Conservation (phyloP, 2,797 vertebrate species). For the Spinibarbus caldwelli region DNA sequence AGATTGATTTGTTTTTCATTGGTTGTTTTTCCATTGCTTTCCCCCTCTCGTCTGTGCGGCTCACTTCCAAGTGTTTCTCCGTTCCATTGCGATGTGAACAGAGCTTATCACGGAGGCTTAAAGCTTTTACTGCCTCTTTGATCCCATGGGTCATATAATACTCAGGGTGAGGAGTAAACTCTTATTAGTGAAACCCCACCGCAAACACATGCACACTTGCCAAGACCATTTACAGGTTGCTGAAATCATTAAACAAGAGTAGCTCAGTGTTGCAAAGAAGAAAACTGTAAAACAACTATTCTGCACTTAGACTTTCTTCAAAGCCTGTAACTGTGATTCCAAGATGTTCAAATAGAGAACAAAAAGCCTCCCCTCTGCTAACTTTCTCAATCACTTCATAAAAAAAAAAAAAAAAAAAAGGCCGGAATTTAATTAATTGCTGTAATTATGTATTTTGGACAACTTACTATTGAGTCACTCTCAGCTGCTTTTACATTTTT, state of each 20-base stretch:
- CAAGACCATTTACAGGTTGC: constrained; percentile 28
- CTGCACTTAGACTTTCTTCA: not conserved
- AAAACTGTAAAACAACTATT: not conserved
- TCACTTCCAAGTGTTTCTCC: constrained; percentile 33
- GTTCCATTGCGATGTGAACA: constrained; percentile 35
- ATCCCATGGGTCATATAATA: constrained; percentile 32
- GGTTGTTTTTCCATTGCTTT: constrained; percentile 43
- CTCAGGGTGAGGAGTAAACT: constrained; percentile 34
- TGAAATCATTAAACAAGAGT: constrained; percentile 29
- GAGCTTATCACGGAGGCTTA: constrained; percentile 4
- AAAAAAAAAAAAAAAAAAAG: constrained; percentile 53
- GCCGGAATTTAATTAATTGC: constrained; percentile 75
- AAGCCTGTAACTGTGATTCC: not conserved
- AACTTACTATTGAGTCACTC: constrained; percentile 71
- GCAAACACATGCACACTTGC: not conserved
- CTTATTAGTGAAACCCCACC: constrained; percentile 30
- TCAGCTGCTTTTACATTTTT: constrained; percentile 75
- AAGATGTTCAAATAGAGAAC: constrained; percentile 12
- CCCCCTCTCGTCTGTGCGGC: constrained; percentile 22
- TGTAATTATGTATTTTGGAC: constrained; percentile 77
- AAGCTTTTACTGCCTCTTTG: constrained; percentile 38
- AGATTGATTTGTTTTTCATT: constrained; percentile 52
- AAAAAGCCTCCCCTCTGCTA: not conserved
- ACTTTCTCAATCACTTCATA: constrained; percentile 47
- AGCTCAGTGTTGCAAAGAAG: not conserved